Evolutionary conservation across 2,797 vertebrate genomes (phyloP), one percentile per base, ranked within the genome.

Genomic region (Danio aesculapii): DNA sequence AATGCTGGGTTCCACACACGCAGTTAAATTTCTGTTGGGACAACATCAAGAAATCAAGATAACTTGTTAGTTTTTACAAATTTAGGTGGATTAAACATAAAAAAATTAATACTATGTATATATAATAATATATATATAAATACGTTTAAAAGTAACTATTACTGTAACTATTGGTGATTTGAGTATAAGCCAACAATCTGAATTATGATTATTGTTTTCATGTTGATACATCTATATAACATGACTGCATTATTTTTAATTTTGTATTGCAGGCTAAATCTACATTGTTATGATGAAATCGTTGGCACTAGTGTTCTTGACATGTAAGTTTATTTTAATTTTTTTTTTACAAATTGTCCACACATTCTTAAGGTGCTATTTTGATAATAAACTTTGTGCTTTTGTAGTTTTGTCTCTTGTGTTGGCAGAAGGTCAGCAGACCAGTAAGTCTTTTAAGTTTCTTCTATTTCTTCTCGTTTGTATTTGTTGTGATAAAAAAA

Each of bases 361-460:
- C 44, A 58, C 41, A 16, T 14, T 11, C n/a, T 67, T 67, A 19
- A 30, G 59, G 43, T 13, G 10, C 13, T 53, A n/a, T 61, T 1
- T 43, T 57, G 6, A 57, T 62, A 12, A 53, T 62, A 39, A 72
- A 46, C 12, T 59, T 0, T 81, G 30, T 30, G 55, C 69, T 47
- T 46, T 74, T 77, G 7, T 89, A 95, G 94, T 93, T 72, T 79
- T 93, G 87, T 92, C 93, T 2, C 72, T 94, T 81, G 92, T 92
- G 84, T 88, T 88, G 74, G 94, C 92, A 44, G 92, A 94, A 50
- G 90, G 92, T 82, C 83, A 89, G 70, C 59, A 85, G n/a, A 85
- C 69, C 8, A 2, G 93, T 95, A 88, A 86, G 79, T 10, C 17
- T 50, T 17, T 64, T 49, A 16, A 75, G 13, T 57, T 17, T 17